These are phyloP conservation scores for Propithecus perrieri DNA, from an alignment of 2,797 vertebrate genomes.

Conservation along the genomic window DNA sequence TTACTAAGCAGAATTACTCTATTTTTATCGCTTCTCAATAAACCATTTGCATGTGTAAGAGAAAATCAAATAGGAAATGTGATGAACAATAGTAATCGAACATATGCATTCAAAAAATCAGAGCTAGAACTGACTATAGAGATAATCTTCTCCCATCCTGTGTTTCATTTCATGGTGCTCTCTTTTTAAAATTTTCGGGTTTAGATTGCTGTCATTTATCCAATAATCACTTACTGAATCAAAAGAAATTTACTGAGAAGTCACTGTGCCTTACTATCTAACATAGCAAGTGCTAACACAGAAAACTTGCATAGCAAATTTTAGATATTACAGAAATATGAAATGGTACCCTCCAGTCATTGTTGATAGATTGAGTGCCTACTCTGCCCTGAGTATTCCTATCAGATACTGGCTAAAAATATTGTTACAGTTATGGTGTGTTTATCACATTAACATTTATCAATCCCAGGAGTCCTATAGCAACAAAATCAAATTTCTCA, in stretches of 20 bases:
- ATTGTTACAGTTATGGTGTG: neutral
- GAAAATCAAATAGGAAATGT: neutral
- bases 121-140: neutral
- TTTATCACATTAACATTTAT: neutral
- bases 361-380: neutral
- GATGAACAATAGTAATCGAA: neutral
- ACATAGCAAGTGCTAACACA: neutral
- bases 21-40: neutral
- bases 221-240: neutral
- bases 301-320: neutral
- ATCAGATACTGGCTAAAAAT: neutral
- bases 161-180: neutral
- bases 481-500: neutral
- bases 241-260: neutral
- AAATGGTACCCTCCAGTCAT: neutral
- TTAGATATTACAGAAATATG: neutral
- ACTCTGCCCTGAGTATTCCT: neutral
- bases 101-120: neutral
- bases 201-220: slow-evolving; percentile 9
- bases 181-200: neutral
- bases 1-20: neutral
- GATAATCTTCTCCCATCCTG: neutral
- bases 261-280: neutral
- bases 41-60: neutral
- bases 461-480: neutral